These are phyloP conservation scores for Neosalanx taihuensis DNA, from an alignment of 2,797 vertebrate species.

Conservation along the genomic window DNA sequence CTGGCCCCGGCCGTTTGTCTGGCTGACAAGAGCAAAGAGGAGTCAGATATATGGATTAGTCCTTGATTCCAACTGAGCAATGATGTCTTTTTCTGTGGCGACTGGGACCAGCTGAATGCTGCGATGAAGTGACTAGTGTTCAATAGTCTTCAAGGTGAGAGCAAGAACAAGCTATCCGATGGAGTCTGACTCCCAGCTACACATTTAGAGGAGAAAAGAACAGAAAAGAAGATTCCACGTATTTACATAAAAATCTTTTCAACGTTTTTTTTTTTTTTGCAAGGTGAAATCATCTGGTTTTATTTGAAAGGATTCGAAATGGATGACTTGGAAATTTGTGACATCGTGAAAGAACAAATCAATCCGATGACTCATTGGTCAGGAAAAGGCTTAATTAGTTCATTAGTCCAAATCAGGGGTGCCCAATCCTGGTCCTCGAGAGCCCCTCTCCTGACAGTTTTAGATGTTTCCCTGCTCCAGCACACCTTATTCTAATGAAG, in stretches of 20 bases:
- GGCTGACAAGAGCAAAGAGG: slow-evolving; percentile 46
- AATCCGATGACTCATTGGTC: too few relatives aligned
- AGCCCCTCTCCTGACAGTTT: too few relatives aligned
- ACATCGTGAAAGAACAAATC: too few relatives aligned
- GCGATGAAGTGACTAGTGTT: slow-evolving; percentile 22
- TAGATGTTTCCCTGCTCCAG: too few relatives aligned
- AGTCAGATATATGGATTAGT: slow-evolving; percentile 49
- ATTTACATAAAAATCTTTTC: too few relatives aligned
- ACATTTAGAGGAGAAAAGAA: background rate
- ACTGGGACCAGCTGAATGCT: slow-evolving; percentile 41
- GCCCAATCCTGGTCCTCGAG: too few relatives aligned
- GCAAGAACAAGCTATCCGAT: slow-evolving; percentile 4
- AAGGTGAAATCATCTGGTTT: too few relatives aligned
- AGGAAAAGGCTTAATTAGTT: background rate
- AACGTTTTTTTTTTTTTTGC: too few relatives aligned
- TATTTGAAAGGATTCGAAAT: too few relatives aligned
- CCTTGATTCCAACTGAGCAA: slow-evolving; percentile 24
- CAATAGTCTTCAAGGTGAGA: slow-evolving; percentile 12
- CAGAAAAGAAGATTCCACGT: background rate
- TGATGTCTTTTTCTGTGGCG: slow-evolving; percentile 21
- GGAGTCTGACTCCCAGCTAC: background rate
- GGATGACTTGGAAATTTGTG: too few relatives aligned
- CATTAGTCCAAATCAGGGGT: background rate
- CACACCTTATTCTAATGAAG: too few relatives aligned
- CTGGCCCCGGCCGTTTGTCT: slow-evolving; percentile 31